Conservation (phyloP, 2,888 invertebrate genomes). For the Orthosia cruda region DNA sequence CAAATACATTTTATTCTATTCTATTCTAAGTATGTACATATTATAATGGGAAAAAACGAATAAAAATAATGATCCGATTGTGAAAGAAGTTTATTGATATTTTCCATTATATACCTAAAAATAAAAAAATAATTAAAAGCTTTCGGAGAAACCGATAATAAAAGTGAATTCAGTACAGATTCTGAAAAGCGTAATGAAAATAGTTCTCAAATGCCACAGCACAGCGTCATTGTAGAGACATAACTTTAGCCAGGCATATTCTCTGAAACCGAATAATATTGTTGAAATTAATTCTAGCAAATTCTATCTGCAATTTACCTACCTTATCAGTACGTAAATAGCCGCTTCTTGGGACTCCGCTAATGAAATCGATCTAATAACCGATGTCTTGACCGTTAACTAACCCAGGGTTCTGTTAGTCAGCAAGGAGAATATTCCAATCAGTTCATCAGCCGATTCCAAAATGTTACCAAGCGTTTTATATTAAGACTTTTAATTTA, state of each 20-base stretch:
- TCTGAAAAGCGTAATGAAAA: not conserved
- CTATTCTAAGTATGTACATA: too few relatives aligned
- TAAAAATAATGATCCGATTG: too few relatives aligned
- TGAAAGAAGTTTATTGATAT: too few relatives aligned
- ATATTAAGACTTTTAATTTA: not conserved
- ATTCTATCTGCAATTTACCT: conserved; percentile 61
- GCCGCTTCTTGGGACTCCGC: conserved; percentile 62
- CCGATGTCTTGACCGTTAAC: conserved; percentile 54
- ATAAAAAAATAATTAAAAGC: too few relatives aligned
- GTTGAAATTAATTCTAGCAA: conserved; percentile 69
- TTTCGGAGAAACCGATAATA: not conserved
- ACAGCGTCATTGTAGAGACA: not conserved
- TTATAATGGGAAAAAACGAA: too few relatives aligned
- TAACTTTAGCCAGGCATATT: conserved; percentile 11
- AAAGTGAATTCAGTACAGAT: not conserved
- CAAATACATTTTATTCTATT: too few relatives aligned
- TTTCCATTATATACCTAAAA: too few relatives aligned
- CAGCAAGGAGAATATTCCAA: conserved; percentile 27
- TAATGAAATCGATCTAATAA: conserved; percentile 66
- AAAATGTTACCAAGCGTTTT: not conserved
- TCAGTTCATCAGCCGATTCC: conserved; percentile 4
- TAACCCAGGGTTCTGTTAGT: conserved; percentile 43
- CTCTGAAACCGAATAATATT: conserved; percentile 55
- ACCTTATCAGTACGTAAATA: conserved; percentile 66
- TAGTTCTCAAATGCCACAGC: not conserved